These are phyloP conservation scores for Rhagologus leucostigma DNA, from an alignment of 2,113 vertebrate genomes.

Conservation along the genomic window DNA sequence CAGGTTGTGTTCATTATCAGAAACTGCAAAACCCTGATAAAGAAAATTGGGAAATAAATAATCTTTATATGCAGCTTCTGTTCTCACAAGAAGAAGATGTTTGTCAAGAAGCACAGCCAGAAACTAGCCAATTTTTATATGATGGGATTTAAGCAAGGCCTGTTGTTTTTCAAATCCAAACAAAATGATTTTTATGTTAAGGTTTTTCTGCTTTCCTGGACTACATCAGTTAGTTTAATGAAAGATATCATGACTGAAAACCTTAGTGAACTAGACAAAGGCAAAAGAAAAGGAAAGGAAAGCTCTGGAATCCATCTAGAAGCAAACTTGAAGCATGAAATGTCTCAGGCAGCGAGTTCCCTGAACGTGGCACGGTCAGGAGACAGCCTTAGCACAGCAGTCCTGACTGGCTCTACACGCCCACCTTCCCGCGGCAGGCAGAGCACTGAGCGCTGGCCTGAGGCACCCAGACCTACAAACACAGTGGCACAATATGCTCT, in stretches of 20 bases:
- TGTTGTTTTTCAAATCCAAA: background rate
- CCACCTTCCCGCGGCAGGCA: background rate
- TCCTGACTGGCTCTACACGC: background rate
- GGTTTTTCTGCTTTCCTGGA: background rate
- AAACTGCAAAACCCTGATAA: background rate
- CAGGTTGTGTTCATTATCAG: background rate
- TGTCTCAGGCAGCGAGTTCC: background rate
- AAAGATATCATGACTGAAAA: background rate
- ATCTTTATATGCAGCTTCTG: background rate
- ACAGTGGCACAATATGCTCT: background rate
- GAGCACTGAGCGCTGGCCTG: background rate
- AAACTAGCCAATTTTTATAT: background rate
- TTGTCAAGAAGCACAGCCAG: background rate
- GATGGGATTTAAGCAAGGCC: background rate
- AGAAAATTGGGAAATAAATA: background rate
- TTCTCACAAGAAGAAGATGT: background rate
- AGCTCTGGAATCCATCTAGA: background rate
- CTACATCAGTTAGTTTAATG: background rate
- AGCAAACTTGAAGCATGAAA: background rate
- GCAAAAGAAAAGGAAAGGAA: background rate
- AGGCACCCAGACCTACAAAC: background rate
- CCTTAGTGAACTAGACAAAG: background rate
- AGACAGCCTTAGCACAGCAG: background rate
- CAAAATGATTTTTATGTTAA: background rate
- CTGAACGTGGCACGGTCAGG: background rate